phyloP scores from a whole-genome alignment of 2,113 vertebrate genomes.

The Festucalex cinctus region DNA sequence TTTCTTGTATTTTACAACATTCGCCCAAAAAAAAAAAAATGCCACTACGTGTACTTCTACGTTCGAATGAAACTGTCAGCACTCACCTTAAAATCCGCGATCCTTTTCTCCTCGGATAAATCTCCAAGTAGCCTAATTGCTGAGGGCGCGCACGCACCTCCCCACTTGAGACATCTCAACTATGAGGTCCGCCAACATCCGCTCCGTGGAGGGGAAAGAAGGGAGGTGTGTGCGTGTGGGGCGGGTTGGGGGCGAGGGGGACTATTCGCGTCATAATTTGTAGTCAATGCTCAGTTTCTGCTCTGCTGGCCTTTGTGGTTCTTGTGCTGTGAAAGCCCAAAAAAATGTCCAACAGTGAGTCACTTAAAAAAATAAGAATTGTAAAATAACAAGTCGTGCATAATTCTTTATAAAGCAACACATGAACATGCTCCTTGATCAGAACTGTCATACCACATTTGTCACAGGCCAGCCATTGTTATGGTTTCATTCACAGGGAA shows the following conservation, averaged over 20 bases:
- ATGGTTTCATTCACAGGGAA: neutral
- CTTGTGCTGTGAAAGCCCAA: neutral
- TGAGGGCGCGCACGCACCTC: neutral
- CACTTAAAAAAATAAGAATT: neutral
- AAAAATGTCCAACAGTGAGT: neutral
- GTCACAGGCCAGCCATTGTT: too few relatives aligned
- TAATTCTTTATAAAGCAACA: too few relatives aligned
- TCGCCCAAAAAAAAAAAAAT: neutral
- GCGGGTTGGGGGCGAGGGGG: too few relatives aligned
- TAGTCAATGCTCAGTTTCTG: slow-evolving; percentile 11
- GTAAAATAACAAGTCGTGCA: neutral
- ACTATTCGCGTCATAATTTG: slow-evolving; percentile 13
- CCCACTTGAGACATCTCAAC: neutral
- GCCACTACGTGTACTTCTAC: neutral
- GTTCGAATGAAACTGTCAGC: neutral
- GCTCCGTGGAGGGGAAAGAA: neutral
- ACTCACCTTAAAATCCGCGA: neutral
- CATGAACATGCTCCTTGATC: neutral
- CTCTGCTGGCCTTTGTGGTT: slow-evolving; percentile 4
- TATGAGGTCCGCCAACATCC: neutral
- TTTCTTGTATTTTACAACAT: neutral
- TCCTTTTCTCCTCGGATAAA: neutral
- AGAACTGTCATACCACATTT: neutral
- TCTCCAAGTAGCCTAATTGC: neutral
- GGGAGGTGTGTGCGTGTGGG: neutral